These are phyloP conservation scores for Nemoura dubitans DNA, from an alignment of 2,888 invertebrate species.

Conservation along the genomic window DNA sequence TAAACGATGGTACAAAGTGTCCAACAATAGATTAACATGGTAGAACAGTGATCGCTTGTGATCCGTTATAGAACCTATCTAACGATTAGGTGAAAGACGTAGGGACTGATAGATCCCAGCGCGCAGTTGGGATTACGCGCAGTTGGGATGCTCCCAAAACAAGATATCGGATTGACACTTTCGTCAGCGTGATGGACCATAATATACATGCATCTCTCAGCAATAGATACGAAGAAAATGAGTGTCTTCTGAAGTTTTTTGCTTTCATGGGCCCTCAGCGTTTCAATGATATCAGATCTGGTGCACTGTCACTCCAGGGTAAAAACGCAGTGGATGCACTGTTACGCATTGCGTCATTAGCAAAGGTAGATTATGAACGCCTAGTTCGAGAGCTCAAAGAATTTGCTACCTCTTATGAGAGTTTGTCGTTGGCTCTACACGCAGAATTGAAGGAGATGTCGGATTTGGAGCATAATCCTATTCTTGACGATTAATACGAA, in stretches of 20 bases:
- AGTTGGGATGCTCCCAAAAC: no score
- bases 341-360: background rate
- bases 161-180: background rate
- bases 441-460: background rate
- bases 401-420: conserved; percentile 22
- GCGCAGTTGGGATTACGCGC: no score
- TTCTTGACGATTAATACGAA: conserved; percentile 16
- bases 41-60: no score
- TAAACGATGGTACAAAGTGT: no score
- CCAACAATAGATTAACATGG: no score
- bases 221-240: conserved; percentile 9
- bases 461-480: background rate
- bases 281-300: conserved; percentile 2
- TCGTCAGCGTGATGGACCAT: background rate
- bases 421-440: background rate
- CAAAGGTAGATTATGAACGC: conserved; percentile 25
- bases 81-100: no score
- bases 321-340: background rate
- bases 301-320: background rate
- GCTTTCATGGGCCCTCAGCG: conserved; percentile 14
- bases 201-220: conserved; percentile 9
- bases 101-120: no score
- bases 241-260: no score
- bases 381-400: conserved; percentile 24
- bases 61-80: no score